Evolutionary conservation across 2,888 invertebrate genomes (phyloP).

Genomic region (Uropetala carovei): DNA sequence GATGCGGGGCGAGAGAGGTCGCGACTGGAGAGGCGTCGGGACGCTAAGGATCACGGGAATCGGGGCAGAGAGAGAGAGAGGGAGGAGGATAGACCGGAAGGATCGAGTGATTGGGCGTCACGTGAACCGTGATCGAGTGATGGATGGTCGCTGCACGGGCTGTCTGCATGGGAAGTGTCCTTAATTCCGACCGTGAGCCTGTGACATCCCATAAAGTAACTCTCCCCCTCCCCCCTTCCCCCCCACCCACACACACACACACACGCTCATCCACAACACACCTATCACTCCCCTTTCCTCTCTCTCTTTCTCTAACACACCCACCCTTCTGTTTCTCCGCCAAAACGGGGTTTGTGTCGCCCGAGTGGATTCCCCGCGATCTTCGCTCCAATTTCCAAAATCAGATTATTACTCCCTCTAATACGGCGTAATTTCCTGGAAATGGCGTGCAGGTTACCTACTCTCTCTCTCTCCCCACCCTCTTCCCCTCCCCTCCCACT

Average conservation of each 20-base stretch:
- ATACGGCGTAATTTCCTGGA: constrained; percentile 63
- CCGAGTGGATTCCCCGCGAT: constrained; percentile 29
- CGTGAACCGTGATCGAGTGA: constrained; percentile 62
- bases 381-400: constrained; percentile 62
- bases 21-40: constrained; percentile 57
- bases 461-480: neutral
- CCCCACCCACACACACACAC: neutral
- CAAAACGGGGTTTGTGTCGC: constrained; percentile 34
- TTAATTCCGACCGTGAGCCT: neutral
- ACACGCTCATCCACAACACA: neutral
- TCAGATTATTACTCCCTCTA: constrained; percentile 53
- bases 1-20: constrained; percentile 15
- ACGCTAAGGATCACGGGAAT: constrained; percentile 23
- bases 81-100: constrained; percentile 36
- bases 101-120: constrained; percentile 60
- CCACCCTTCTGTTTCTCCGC: neutral
- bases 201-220: neutral
- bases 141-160: constrained; percentile 34
- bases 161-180: neutral
- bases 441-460: constrained; percentile 9
- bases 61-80: neutral
- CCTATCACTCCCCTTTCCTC: neutral
- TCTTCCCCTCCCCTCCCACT: constrained; percentile 27
- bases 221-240: neutral
- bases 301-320: no score